phyloP scores from a whole-genome alignment of 92 coral and sea anemone genomes.

The Paramuricea clavata region DNA sequence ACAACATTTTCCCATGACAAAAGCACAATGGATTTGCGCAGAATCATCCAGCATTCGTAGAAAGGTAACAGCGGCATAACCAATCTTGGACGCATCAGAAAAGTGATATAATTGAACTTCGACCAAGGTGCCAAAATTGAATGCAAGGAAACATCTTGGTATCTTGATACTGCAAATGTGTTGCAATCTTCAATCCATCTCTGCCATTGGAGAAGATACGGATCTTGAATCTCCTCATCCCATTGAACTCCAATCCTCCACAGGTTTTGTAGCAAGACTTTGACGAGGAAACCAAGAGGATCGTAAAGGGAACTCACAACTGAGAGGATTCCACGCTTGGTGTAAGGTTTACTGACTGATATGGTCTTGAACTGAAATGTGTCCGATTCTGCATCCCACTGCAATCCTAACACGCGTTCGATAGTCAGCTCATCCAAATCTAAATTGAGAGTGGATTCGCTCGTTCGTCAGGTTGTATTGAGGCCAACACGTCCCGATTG shows the following conservation, averaged over 20 bases:
- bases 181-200: slow-evolving; percentile 15
- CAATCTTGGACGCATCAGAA: slow-evolving; percentile 35
- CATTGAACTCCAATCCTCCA: slow-evolving; percentile 44
- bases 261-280: slow-evolving; percentile 50
- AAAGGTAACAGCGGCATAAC: slow-evolving; percentile 27
- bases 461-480: slow-evolving; percentile 52
- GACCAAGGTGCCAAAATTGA: background rate
- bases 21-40: background rate
- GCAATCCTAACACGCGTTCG: too few species aligned
- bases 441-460: slow-evolving; percentile 61
- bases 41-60: background rate
- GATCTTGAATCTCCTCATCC: slow-evolving; percentile 61
- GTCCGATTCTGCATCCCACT: slow-evolving; percentile 74
- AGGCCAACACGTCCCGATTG: slow-evolving; percentile 52
- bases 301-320: slow-evolving; percentile 64
- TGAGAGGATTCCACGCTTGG: slow-evolving; percentile 69
- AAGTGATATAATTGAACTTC: slow-evolving; percentile 29
- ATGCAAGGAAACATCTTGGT: background rate
- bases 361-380: slow-evolving; percentile 56
- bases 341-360: slow-evolving; percentile 37
- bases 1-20: slow-evolving; percentile 27
- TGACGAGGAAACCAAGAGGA: slow-evolving; percentile 69
- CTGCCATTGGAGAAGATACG: background rate
- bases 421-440: slow-evolving; percentile 71
- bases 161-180: background rate